These are phyloP conservation scores for Mus spretus DNA, from an alignment of 2,797 vertebrate genomes.

Conservation along the genomic window DNA sequence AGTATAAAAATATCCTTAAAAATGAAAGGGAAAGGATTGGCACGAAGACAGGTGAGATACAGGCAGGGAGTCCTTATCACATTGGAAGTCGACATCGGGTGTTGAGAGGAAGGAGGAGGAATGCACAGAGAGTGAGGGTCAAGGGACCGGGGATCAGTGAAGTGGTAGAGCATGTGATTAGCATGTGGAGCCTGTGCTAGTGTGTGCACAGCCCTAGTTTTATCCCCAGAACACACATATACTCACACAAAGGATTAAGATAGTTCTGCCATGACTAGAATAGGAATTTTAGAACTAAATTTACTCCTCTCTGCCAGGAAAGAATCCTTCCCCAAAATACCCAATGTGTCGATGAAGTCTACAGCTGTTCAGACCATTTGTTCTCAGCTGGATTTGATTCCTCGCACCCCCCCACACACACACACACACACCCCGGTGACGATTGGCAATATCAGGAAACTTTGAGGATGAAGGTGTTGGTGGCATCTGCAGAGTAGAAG, in stretches of 20 bases:
- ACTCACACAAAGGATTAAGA: neutral
- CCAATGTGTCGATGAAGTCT: neutral
- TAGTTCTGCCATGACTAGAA: neutral
- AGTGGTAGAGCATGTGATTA: neutral
- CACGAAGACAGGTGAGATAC: neutral
- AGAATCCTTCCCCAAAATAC: neutral
- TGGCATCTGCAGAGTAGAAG: neutral
- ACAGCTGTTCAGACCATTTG: neutral
- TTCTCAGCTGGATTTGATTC: neutral
- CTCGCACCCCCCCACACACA: neutral
- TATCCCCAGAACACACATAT: neutral
- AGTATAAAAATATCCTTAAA: neutral
- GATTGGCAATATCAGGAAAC: conserved; percentile 38
- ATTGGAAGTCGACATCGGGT: conserved; percentile 12
- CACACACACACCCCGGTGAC: neutral
- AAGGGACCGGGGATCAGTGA: neutral
- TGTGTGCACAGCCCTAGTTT: neutral
- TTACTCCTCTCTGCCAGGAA: neutral
- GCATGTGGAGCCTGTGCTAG: neutral
- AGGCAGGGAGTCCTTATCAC: neutral
- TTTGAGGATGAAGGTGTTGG: neutral
- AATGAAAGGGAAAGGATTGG: neutral
- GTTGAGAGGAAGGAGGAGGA: conserved; percentile 2
- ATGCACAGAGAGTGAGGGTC: neutral
- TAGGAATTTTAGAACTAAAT: conserved; percentile 40